phyloP scores from a whole-genome alignment of 2,888 invertebrate species.

The Rhagium mordax region DNA sequence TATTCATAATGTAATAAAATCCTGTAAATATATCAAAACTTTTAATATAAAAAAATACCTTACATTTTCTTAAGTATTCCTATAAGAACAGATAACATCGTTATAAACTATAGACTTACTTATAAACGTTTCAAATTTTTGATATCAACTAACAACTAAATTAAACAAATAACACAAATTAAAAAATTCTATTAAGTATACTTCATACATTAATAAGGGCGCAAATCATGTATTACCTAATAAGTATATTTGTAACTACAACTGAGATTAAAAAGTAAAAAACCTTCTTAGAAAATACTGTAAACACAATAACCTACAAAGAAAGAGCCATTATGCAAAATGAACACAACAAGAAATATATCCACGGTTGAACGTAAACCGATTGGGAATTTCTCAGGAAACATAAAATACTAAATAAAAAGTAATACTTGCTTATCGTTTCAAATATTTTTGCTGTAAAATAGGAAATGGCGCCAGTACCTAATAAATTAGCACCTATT shows the following conservation, averaged over 20 bases:
- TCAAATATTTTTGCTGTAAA: too few relatives aligned
- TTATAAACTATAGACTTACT: neutral
- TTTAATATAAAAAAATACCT: conserved; percentile 13
- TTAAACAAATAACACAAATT: neutral
- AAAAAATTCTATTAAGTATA: neutral
- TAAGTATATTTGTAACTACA: too few relatives aligned
- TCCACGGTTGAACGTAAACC: too few relatives aligned
- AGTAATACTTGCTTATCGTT: too few relatives aligned
- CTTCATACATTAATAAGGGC: neutral
- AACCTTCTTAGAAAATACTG: neutral
- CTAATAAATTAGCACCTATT: too few relatives aligned
- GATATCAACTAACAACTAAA: neutral
- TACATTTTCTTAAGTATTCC: neutral
- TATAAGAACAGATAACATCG: neutral
- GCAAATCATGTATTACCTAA: neutral
- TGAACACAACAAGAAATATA: neutral
- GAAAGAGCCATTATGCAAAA: neutral
- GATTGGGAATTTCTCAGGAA: too few relatives aligned
- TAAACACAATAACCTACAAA: neutral
- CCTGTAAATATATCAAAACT: neutral
- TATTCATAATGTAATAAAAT: too few relatives aligned
- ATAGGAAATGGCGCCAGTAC: too few relatives aligned
- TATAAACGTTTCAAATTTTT: neutral
- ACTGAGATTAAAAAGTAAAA: neutral
- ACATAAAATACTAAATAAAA: too few relatives aligned